These are phyloP conservation scores for Molossus molossus DNA, from an alignment of 2,797 vertebrate species.

Conservation along the genomic window DNA sequence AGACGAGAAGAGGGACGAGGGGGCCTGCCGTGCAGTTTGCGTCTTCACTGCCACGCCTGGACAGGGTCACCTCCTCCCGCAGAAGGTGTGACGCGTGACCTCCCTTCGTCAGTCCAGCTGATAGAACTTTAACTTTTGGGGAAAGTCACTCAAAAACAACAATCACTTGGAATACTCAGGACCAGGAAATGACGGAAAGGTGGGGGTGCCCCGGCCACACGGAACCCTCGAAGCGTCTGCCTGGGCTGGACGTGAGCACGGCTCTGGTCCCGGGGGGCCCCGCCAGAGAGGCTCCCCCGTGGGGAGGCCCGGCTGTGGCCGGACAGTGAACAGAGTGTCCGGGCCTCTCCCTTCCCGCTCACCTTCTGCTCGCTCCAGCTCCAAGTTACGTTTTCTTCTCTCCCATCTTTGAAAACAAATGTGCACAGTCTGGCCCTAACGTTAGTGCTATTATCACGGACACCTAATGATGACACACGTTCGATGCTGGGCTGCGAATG, in stretches of 20 bases:
- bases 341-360: background rate
- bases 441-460: too few species aligned
- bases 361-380: background rate
- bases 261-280: background rate
- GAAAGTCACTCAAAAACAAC: background rate
- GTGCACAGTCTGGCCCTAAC: background rate
- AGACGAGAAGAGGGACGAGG: background rate
- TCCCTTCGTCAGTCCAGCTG: background rate
- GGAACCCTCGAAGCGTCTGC: background rate
- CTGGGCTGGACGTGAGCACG: background rate
- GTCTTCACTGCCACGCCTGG: background rate
- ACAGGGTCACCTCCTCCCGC: background rate
- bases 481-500: rapidly evolving
- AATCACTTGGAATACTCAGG: background rate
- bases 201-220: background rate
- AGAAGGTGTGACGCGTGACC: background rate
- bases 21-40: too few species aligned
- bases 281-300: background rate
- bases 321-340: too few species aligned
- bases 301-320: background rate
- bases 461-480: rapidly evolving
- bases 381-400: background rate
- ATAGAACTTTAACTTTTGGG: background rate
- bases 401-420: background rate
- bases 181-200: background rate